Evolutionary conservation across 2,888 invertebrate species (phyloP), one percentile per base, ranked within the genome.

Genomic region (Caenorhabditis sp.): DNA sequence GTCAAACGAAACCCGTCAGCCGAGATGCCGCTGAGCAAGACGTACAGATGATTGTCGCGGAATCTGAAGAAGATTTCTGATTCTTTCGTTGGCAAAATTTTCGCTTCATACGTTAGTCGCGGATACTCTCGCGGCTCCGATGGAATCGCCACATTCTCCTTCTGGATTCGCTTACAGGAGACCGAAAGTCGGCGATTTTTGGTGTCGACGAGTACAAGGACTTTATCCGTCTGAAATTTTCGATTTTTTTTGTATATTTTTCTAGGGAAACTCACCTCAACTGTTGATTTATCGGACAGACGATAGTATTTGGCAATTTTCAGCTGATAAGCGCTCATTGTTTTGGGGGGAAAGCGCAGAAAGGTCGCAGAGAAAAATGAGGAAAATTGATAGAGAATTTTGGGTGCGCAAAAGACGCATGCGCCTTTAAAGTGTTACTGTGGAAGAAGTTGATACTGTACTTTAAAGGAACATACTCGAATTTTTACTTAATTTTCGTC

Each of bases 1-100:
- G 22, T 51, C 66, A 66, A 35, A 47, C 66, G 49, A 7, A 66
- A 66, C 49, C 66, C 66, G 14, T 66, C 51, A 4, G 4, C 19
- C 2, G 49, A 22, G 35, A 14, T 22, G 19, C 1, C 2, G 28
- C 66, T 66, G 22, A 35, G 22, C 66, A 66, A 6, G 6, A 28
- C 19, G 35, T 66, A 66, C 19, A 51, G 12, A 35, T 66, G 35
- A 2, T 0, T 8, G 8, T 66, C 66, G 6, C 66, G 66, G 35
- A 35, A 51, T 3, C 66, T 66, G 35, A 19, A 51, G 51, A 49
- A n/a, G 10, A 19, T 35, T 59, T 38, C 12, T 19, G 5, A 35
- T 61, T 61, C 12, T n/a, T 1, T 35, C 28, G 26, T n/a, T n/a
- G 22, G 38, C 38, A 59, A 35, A 31, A 35, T 38, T 59, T 59